Conservation (phyloP, 2,888 invertebrate genomes). For the Coronaproctus castanopsis region DNA sequence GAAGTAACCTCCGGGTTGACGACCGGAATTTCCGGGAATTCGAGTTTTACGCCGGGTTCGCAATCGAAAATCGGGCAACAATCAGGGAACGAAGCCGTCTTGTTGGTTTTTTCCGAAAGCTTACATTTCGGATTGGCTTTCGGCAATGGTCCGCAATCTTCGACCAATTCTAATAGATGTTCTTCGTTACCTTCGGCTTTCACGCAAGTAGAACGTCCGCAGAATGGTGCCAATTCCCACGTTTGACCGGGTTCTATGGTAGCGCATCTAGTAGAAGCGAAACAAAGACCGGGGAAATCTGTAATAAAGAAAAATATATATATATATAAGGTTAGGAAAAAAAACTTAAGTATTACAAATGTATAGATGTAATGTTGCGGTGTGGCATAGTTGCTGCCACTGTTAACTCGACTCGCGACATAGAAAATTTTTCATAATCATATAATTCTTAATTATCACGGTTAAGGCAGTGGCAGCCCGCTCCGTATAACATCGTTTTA, state of each 20-base stretch:
- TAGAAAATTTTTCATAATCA: too few relatives aligned
- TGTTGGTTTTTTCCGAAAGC: conserved; percentile 70
- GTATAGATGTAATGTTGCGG: too few relatives aligned
- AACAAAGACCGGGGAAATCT: conserved; percentile 82
- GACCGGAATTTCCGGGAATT: conserved; percentile 61
- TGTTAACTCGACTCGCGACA: too few relatives aligned
- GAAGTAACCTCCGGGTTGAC: conserved; percentile 27
- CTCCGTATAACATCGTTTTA: neutral
- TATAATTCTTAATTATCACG: too few relatives aligned
- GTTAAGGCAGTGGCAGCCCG: neutral
- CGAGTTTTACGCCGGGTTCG: conserved; percentile 62
- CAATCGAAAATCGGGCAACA: conserved; percentile 74
- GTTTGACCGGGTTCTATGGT: conserved; percentile 66
- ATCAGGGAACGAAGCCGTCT: conserved; percentile 65
- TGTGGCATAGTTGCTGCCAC: too few relatives aligned
- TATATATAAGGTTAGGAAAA: too few relatives aligned
- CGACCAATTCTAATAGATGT: conserved; percentile 29
- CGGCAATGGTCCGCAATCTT: conserved; percentile 75
- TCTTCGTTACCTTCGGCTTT: conserved; percentile 57
- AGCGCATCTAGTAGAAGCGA: conserved; percentile 72
- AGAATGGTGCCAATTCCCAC: conserved; percentile 76
- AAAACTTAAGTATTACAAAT: too few relatives aligned
- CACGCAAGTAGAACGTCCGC: conserved; percentile 74
- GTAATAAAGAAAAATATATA: conserved; percentile 22
- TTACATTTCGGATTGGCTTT: conserved; percentile 61